These are phyloP conservation scores for Platycnemis pennipes DNA, from an alignment of 2,888 invertebrate genomes.

Conservation along the genomic window DNA sequence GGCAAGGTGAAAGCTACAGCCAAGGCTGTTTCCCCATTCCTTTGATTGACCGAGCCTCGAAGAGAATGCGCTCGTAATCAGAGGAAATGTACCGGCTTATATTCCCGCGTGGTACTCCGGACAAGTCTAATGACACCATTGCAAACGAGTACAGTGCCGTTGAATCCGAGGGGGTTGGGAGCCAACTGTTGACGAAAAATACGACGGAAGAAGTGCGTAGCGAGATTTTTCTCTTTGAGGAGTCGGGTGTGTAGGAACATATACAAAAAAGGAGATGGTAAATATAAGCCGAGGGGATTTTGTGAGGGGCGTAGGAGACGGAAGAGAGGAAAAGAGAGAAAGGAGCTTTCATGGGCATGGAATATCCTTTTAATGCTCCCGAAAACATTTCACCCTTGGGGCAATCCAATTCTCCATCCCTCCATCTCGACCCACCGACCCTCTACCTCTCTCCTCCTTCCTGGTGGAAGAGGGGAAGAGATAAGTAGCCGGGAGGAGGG, in stretches of 20 bases:
- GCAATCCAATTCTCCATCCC: slow-evolving; percentile 53
- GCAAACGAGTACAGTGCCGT: too few species aligned
- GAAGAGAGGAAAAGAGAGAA: not conserved
- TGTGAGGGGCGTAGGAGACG: not conserved
- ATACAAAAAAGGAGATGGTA: not conserved
- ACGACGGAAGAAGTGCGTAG: not conserved
- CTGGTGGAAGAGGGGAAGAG: not conserved
- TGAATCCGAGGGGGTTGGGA: not conserved
- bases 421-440: not conserved
- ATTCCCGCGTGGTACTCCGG: too few species aligned
- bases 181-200: not conserved
- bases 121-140: too few species aligned
- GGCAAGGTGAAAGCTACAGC: too few species aligned
- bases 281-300: not conserved
- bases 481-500: not conserved
- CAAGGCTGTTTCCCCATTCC: too few species aligned
- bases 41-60: too few species aligned
- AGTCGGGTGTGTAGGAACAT: too few species aligned
- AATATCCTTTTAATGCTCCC: slow-evolving; percentile 59
- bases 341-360: not conserved
- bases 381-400: slow-evolving; percentile 53
- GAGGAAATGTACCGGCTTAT: too few species aligned
- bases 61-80: too few species aligned
- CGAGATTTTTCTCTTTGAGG: too few species aligned
- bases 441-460: not conserved